Percentiles rank a stretch among this genome's conserved stretches.
Evolutionary conservation across 2,797 vertebrate species (phyloP).

Genomic region (Fundulus diaphanus): DNA sequence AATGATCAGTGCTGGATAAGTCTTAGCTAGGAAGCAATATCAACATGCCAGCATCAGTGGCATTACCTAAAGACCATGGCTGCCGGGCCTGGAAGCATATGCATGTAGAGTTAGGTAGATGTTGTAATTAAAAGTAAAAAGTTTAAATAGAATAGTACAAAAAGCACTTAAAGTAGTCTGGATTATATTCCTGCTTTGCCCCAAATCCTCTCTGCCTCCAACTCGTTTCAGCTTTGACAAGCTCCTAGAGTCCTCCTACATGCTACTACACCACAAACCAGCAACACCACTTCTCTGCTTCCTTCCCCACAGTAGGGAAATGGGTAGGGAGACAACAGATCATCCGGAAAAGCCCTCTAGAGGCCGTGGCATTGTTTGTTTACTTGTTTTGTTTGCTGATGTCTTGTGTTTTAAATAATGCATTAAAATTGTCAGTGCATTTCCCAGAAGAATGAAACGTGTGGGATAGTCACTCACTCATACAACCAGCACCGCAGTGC

Average conservation of each 20-base stretch:
- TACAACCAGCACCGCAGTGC: conserved; percentile 18
- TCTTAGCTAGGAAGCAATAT: too few species aligned
- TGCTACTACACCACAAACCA: conserved; percentile 49
- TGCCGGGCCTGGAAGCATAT: background rate
- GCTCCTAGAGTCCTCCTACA: conserved; percentile 59
- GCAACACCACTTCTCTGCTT: conserved; percentile 22
- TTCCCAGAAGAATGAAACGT: conserved; percentile 23
- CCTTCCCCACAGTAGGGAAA: conserved; percentile 37
- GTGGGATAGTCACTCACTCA: conserved; percentile 32
- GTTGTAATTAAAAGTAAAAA: conserved; percentile 6
- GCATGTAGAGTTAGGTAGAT: background rate
- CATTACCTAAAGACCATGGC: conserved; percentile 24
- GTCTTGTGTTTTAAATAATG: conserved; percentile 35
- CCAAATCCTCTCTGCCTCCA: conserved; percentile 45
- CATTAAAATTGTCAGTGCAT: conserved; percentile 40
- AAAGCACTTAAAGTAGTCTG: conserved; percentile 23
- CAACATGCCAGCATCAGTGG: conserved; percentile 28
- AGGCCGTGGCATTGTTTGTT: conserved; percentile 12
- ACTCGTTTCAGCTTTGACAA: conserved; percentile 47
- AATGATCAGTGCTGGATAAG: too few species aligned
- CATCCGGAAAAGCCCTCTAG: conserved; percentile 43
- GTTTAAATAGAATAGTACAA: background rate
- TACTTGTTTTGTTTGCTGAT: conserved; percentile 42
- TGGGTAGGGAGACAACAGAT: conserved; percentile 25
- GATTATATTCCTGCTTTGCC: conserved; percentile 53